Percentiles rank a stretch among this genome's conserved stretches.
Evolutionary conservation across 2,797 vertebrate species (phyloP).

Genomic region (Ctenopoma kingsleyae): DNA sequence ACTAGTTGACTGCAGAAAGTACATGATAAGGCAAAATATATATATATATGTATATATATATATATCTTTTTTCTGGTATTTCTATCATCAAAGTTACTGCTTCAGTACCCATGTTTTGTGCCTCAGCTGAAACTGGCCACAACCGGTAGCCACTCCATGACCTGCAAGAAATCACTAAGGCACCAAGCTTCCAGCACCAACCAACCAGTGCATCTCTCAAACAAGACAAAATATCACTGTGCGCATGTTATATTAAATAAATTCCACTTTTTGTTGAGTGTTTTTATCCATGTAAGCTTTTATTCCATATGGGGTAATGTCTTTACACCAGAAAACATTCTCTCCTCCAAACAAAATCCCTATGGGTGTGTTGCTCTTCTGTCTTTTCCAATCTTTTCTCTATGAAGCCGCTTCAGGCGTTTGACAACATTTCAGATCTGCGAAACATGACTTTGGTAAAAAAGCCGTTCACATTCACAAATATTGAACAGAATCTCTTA

Average conservation of each 20-base stretch:
- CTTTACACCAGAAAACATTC: conserved; percentile 19
- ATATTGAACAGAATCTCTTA: conserved; percentile 19
- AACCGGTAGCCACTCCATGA: neutral
- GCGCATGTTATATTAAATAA: neutral
- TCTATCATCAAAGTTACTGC: too few species aligned
- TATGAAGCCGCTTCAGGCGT: conserved; percentile 1
- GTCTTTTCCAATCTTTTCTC: too few species aligned
- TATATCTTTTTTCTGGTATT: too few species aligned
- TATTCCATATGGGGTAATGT: neutral
- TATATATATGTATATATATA: too few species aligned
- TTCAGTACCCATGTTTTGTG: neutral
- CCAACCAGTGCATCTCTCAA: neutral
- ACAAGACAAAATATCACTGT: neutral
- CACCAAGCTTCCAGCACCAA: neutral
- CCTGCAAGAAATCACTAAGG: neutral
- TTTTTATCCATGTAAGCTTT: conserved; percentile 4
- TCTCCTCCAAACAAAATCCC: conserved; percentile 1
- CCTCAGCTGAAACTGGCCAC: neutral
- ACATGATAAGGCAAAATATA: too few species aligned
- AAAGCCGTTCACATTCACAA: conserved; percentile 11
- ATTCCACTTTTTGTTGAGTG: conserved; percentile 4
- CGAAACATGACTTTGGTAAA: neutral
- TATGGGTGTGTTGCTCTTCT: too few species aligned
- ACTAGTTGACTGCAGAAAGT: too few species aligned
- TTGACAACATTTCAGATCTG: conserved; percentile 12